Evolutionary conservation across 2,888 invertebrate species (phyloP).

Genomic region (Venusia cambrica): DNA sequence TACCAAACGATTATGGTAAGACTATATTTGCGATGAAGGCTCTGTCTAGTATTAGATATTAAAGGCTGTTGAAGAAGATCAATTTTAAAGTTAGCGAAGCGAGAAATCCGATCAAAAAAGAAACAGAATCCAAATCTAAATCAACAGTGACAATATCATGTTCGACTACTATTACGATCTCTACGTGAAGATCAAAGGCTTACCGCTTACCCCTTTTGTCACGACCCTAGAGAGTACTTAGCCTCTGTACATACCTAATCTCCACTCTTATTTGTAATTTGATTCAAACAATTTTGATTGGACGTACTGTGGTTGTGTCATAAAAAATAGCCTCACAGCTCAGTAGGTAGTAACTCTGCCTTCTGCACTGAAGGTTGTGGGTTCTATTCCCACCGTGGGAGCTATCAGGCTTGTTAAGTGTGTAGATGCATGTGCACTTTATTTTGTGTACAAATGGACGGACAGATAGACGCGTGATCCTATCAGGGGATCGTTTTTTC

Average conservation of each 20-base stretch:
- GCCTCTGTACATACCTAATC: constrained; percentile 15
- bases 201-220: constrained; percentile 18
- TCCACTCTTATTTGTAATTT: constrained; percentile 14
- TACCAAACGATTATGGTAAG: no score
- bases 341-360: no score
- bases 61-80: background rate
- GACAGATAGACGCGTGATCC: no score
- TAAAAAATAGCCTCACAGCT: constrained; percentile 1
- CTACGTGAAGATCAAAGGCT: constrained; percentile 18
- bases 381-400: no score
- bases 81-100: no score
- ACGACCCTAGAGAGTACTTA: constrained; percentile 13
- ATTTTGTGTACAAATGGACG: no score
- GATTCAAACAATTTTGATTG: constrained; percentile 21
- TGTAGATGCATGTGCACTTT: no score
- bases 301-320: constrained; percentile 1
- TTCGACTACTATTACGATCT: background rate
- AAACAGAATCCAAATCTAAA: background rate
- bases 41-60: background rate
- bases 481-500: no score
- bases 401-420: no score
- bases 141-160: background rate
- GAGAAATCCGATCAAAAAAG: no score
- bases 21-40: no score
- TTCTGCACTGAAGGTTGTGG: no score